Base-by-base conservation (phyloP, 2,113 vertebrate genomes). In the Protomyctophum bolini region DNA sequence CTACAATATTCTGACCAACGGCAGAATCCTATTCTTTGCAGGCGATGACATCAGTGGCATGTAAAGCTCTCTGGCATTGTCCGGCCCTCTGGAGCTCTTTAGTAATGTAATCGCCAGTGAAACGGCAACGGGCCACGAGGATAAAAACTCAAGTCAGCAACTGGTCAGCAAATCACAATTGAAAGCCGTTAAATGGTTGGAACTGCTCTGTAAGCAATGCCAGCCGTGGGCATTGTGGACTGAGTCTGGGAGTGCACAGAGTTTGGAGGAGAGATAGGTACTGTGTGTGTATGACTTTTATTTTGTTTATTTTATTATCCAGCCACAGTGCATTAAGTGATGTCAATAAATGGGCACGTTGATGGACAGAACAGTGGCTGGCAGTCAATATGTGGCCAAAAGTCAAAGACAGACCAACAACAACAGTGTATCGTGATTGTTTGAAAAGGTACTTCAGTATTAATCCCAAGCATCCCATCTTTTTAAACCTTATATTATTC, bases 201-300 rank as follows among this genome's bases (percentile, higher is more conserved):
- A 95, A 95, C 69, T 95, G 94, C 95, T 86, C 79, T 67, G 94
- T 94, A 93, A 95, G 95, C 95, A 94, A 75, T 87, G 91, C 70
- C 7, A 0, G 69, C 6, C 73, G 83, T 79, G 85, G 80, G 84
- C 82, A 92, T 89, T 58, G 83, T 87, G 76, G 76, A 73, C 57
- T 62, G 8, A 10, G 63, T 63, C 15, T 72, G 66, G 51, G 6
- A 59, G 50, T 14, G 15, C 28, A 41, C 33, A 58, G 41, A 21
- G 57, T 11, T 11, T 28, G 33, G 58, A 52, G 33, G 9, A 12
- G n/a, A 48, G 56, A 7, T 14, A 50, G 11, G 6, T 11, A 11
- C 60, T 14, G 9, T 21, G 33, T 11, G 33, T n/a, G n/a, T 12
- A 4, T 61, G 12, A 12, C 15, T 58, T 58, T 54, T 8, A 41